Base-by-base conservation (phyloP, 2,113 vertebrate genomes). In the Salvelinus fontinalis region DNA sequence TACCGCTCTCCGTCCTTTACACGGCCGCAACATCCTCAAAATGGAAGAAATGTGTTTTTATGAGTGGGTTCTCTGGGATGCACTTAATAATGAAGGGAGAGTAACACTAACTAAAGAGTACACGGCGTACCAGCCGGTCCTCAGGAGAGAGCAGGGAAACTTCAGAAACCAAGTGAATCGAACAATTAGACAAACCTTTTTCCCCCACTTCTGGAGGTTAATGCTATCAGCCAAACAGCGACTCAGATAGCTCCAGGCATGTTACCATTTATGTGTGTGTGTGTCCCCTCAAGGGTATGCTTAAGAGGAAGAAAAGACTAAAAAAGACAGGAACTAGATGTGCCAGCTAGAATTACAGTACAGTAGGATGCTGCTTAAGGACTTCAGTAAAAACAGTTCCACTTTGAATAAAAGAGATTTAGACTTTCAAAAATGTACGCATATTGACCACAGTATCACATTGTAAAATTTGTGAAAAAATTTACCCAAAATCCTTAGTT, bases 21-120 rank as follows among this genome's bases (percentile, higher is more conserved):
- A 85, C 75, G 24, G 76, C 84, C 93, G 89, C 92, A 93, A 95
- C 95, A 94, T 94, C 87, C 94, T 90, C 92, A 93, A 95, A 97
- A 97, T 97, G 95, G 96, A 96, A 96, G 85, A 97, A 95, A 94
- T 96, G 94, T 97, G 95, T 97, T 92, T 95, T 96, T 71, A 89
- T 79, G 89, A 91, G 93, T 89, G 93, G 90, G 87, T 92, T 94
- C 95, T 95, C 94, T 84, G 91, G 88, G 78, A 92, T 91, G 92
- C 90, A 92, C 95, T 96, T 95, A 97, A 97, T 98, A 97, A 97
- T 97, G 93, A 93, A 97, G 94, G 90, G 91, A 92, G 89, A 75
- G 87, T 83, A 85, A 86, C 87, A 27, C 85, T 79, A 94, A 95
- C 92, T 94, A 86, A 88, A 88, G 92, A 92, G 94, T 89, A 93